Evolutionary conservation across 2,113 vertebrate genomes (phyloP), one percentile per base, ranked within the genome.

Genomic region (Lagopus leucura): DNA sequence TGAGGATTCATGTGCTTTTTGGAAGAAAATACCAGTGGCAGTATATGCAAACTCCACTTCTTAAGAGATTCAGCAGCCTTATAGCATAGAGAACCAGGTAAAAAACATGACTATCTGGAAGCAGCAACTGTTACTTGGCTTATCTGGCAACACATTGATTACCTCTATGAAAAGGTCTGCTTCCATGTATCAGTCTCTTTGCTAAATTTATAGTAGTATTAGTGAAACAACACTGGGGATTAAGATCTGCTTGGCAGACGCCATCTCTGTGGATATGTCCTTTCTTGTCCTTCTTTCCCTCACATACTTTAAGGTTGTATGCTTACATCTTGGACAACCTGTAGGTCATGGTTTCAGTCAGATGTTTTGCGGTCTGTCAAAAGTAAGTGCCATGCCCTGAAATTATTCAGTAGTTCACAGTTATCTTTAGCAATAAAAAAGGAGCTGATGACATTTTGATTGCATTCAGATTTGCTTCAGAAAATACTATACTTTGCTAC

Each of bases 391-490:
- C 43, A 88, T 38, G 13, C 13, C 20, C 42, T 87, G 48, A 87
- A 91, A 90, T 34, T 4, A 74, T 78, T 88, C 71, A 64, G 18
- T 78, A 88, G 64, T 82, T 52, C 60, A 30, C 8, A 32, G 42
- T 91, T 91, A 78, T 65, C 38, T 94, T 89, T 54, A 91, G 69
- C 2, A 1, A 63, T 78, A 78, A 82, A 91, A 79, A 90, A 77
- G 45, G 24, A 89, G 13, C 50, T 92, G 67, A 40, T 93, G 89
- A 91, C 61, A 55, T 92, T 96, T 95, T 89, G 80, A 82, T 89
- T 87, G 15, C 15, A 54, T 54, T 30, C 27, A 54, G 52, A 54
- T 54, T 54, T 16, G 48, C 80, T 84, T 83, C 47, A 61, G 43
- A 83, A 89, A 75, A 86, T 83, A 78, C 52, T 81, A 43, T 86